Evolutionary conservation across 2,113 vertebrate genomes (phyloP).

Genomic region (Triplophysa rosa): DNA sequence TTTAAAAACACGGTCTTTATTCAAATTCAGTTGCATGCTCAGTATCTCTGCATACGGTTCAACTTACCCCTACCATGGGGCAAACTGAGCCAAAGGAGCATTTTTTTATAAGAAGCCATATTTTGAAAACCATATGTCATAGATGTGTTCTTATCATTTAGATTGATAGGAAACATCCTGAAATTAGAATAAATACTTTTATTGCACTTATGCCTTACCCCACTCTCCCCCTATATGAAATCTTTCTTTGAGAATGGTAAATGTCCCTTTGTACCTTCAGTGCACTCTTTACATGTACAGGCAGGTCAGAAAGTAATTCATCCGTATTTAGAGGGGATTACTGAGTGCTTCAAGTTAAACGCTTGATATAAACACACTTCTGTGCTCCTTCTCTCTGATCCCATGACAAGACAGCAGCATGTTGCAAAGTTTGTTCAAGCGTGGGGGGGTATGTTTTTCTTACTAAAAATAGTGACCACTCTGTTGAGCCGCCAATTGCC

Average conservation of each 20-base stretch:
- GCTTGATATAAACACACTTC: constrained; percentile 32
- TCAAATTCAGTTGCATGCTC: no score
- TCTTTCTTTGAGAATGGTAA: background rate
- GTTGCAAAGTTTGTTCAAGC: background rate
- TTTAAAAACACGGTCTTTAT: no score
- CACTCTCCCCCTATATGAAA: no score
- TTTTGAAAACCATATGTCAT: no score
- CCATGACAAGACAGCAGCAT: background rate
- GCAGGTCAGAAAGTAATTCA: constrained; percentile 36
- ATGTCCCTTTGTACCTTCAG: constrained; percentile 36
- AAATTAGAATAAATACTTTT: no score
- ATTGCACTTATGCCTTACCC: no score
- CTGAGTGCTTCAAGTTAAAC: constrained; percentile 36
- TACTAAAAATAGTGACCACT: background rate
- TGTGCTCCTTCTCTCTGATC: constrained; percentile 20
- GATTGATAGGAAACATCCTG: no score
- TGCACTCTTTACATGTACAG: constrained; percentile 23
- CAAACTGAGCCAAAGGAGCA: no score
- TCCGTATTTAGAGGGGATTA: constrained; percentile 26
- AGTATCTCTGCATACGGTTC: no score
- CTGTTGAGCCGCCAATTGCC: background rate
- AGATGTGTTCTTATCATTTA: no score
- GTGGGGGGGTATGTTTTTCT: constrained; percentile 1
- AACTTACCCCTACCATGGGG: no score
- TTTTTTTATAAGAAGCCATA: no score